Conservation (phyloP, 2,797 vertebrate genomes). For the Ambastaia sidthimunki region DNA sequence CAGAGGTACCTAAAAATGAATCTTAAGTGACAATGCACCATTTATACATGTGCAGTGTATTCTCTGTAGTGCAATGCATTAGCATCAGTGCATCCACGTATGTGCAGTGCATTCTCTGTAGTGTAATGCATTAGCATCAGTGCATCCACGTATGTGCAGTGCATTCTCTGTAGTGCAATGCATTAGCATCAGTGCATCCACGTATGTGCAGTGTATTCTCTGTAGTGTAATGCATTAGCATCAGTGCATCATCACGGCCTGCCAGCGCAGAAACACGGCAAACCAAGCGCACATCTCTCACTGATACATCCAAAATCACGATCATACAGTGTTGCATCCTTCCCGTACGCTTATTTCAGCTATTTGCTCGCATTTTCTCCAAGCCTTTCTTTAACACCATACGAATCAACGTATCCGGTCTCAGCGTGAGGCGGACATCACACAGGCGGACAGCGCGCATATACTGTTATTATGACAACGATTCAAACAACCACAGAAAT, state of each 20-base stretch:
- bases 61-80: background rate
- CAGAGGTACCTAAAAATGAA: constrained; percentile 1
- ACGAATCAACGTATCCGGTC: too few relatives aligned
- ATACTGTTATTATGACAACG: background rate
- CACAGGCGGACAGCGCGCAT: background rate
- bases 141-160: too few relatives aligned
- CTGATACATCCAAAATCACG: background rate
- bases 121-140: background rate
- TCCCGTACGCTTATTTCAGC: background rate
- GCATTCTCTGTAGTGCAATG: too few relatives aligned
- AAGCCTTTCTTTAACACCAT: too few relatives aligned
- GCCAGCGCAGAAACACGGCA: constrained; percentile 2
- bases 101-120: too few relatives aligned
- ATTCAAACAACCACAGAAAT: background rate
- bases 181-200: too few relatives aligned
- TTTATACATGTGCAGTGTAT: background rate
- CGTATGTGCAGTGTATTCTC: too few relatives aligned
- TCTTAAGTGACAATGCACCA: background rate
- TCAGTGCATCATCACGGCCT: constrained; percentile 16
- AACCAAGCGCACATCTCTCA: background rate
- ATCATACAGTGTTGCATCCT: background rate
- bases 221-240: too few relatives aligned
- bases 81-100: background rate
- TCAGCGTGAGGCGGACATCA: background rate
- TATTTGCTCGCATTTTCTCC: background rate